Base-by-base conservation (phyloP, 2,888 invertebrate genomes). In the Cephalotes varians region DNA sequence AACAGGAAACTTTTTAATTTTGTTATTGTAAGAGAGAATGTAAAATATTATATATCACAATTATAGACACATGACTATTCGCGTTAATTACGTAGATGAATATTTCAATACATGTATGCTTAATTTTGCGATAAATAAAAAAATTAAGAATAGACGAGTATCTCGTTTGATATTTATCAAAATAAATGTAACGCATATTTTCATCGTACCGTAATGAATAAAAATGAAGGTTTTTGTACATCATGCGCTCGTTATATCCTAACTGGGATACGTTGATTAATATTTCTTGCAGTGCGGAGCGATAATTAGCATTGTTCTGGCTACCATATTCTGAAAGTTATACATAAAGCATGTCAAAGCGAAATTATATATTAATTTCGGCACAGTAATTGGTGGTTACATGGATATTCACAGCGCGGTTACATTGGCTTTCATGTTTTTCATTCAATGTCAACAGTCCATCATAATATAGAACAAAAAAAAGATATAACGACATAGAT, bases 241-340 rank as follows among this genome's bases (percentile, higher is more conserved):
- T 6, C 15, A 34, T 37, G 37, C 12, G 64, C 49, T 76, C 49
- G 74, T 76, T 76, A 74, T 62, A 64, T 76, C 49, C 34, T 64
- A 76, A 76, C 74, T 9, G 34, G 74, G 34, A 73, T 60, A 76
- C 74, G 51, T 64, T 76, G 74, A 76, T 76, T 64, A 62, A 76
- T 76, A 76, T 76, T 76, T 76, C 74, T 76, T 76, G 74, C 37
- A 76, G 49, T 64, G 34, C 49, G 12, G 64, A 49, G 25, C 74
- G 64, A 76, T 76, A 76, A 76, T 76, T 76, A 76, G 74, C 65
- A 64, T 76, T 76, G 74, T 76, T 51, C 44, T 47, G 64, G 64
- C 34, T 40, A 12, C 37, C 74, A 49, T 34, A 64, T 76, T 64
- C 64, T 51, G 74, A 76, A 76, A 76, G 74, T 76, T 76, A 76